Conservation (phyloP, 1,140 invertebrate species). For the Diploscapter pachys region DNA sequence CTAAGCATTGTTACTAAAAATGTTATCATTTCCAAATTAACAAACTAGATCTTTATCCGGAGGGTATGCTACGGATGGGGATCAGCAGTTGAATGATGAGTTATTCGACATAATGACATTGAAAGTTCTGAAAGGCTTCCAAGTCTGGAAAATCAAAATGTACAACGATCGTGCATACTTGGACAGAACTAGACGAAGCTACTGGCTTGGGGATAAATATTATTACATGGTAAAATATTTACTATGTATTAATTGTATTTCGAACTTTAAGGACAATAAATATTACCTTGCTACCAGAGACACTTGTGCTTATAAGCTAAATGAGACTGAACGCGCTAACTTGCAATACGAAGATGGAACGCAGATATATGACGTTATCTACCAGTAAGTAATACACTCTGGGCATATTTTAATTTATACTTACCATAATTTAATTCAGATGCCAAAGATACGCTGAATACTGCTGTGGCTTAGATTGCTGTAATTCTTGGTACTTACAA, state of each 20-base stretch:
- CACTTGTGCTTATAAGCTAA: slow-evolving; percentile 54
- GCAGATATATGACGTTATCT: slow-evolving; percentile 51
- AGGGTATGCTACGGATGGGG: slow-evolving; percentile 45
- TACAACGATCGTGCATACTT: slow-evolving; percentile 58
- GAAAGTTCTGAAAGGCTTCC: slow-evolving; percentile 51
- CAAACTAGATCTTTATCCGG: slow-evolving; percentile 45
- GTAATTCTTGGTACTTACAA: slow-evolving; percentile 35
- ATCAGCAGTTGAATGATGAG: slow-evolving; percentile 43
- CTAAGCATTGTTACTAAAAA: too few relatives aligned
- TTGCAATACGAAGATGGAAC: slow-evolving; percentile 53
- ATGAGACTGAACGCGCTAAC: slow-evolving; percentile 43
- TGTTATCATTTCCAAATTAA: not conserved
- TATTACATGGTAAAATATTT: slow-evolving; percentile 44
- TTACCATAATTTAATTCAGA: slow-evolving; percentile 36
- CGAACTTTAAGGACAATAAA: slow-evolving; percentile 46
- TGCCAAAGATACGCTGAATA: slow-evolving; percentile 56
- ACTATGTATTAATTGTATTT: slow-evolving; percentile 5
- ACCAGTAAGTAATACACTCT: slow-evolving; percentile 44
- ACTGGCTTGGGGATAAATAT: slow-evolving; percentile 56
- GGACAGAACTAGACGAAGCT: slow-evolving; percentile 47
- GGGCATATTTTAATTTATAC: slow-evolving; percentile 9
- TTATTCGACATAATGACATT: slow-evolving; percentile 49
- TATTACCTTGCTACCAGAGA: slow-evolving; percentile 55
- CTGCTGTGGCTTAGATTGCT: slow-evolving; percentile 56
- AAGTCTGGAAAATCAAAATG: slow-evolving; percentile 51